Conservation (phyloP, 2,113 vertebrate species). For the Empidonax traillii region DNA sequence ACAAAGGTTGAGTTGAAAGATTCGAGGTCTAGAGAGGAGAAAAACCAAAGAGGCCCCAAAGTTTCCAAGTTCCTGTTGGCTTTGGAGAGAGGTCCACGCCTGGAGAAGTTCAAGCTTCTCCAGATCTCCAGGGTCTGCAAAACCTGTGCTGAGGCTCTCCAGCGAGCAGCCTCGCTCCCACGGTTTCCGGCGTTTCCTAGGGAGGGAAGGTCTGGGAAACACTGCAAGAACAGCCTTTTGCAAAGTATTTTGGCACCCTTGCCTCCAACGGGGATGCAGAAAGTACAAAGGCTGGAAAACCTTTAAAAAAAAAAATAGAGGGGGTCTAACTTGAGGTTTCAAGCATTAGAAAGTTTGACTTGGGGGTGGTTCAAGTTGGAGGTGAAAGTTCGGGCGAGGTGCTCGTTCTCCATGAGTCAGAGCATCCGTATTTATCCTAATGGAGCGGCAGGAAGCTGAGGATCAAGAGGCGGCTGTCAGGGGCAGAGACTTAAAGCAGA, state of each 20-base stretch:
- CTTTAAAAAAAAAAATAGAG: neutral
- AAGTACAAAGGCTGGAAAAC: conserved; percentile 38
- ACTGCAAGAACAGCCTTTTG: neutral
- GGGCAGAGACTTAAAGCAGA: neutral
- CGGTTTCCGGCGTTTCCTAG: conserved; percentile 9
- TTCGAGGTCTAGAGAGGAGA: neutral
- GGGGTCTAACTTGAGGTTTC: neutral
- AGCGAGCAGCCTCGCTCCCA: neutral
- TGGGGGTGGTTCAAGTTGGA: conserved; percentile 19
- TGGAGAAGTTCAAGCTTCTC: conserved; percentile 30
- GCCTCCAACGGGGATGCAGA: neutral
- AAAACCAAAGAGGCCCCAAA: conserved; percentile 32
- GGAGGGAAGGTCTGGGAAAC: conserved; percentile 25
- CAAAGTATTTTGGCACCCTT: conserved; percentile 37
- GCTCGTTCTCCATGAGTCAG: neutral
- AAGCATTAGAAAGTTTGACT: neutral
- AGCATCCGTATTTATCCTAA: neutral
- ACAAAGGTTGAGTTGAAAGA: neutral
- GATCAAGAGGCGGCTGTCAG: neutral
- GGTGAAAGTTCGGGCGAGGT: neutral
- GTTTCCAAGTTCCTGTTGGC: conserved; percentile 41
- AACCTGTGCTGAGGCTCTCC: neutral
- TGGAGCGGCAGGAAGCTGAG: neutral
- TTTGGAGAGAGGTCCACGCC: neutral
- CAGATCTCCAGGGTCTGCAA: conserved; percentile 17